Evolutionary conservation across 2,888 invertebrate species (phyloP).

Genomic region (Ptilodon capucinus): DNA sequence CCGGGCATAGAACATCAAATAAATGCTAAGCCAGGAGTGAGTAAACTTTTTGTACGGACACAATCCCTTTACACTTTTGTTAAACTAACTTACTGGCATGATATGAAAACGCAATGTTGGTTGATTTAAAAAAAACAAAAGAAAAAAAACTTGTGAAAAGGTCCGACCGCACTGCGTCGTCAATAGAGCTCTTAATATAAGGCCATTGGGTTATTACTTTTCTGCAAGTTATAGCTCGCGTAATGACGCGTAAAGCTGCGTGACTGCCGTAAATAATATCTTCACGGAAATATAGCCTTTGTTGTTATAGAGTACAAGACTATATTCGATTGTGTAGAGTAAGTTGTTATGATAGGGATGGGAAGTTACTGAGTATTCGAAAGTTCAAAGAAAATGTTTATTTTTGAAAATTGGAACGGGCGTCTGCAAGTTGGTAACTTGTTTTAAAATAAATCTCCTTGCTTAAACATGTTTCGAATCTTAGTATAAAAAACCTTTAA

Average conservation of each 20-base stretch:
- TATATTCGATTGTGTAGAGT: slow-evolving; percentile 26
- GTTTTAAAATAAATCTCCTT: not conserved
- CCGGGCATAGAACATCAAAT: too few relatives aligned
- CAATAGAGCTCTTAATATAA: slow-evolving; percentile 36
- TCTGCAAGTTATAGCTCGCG: slow-evolving; percentile 53
- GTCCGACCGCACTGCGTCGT: slow-evolving; percentile 14
- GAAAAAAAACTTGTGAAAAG: slow-evolving; percentile 8
- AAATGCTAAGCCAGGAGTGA: too few relatives aligned
- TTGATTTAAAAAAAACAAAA: slow-evolving; percentile 3
- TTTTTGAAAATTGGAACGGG: slow-evolving; percentile 14
- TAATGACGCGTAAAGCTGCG: slow-evolving; percentile 54
- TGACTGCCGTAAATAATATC: slow-evolving; percentile 38
- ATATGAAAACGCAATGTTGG: not conserved
- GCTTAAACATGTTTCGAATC: too few relatives aligned
- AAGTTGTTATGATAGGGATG: slow-evolving; percentile 21
- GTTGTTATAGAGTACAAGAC: slow-evolving; percentile 25
- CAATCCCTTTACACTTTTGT: too few relatives aligned
- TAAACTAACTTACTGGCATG: not conserved
- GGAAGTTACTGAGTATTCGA: slow-evolving; percentile 20
- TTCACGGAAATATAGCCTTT: slow-evolving; percentile 33
- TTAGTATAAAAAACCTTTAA: too few relatives aligned
- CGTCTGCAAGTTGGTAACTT: not conserved
- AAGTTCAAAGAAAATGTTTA: slow-evolving; percentile 17
- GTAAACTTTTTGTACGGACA: too few relatives aligned
- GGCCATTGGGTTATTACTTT: slow-evolving; percentile 46